phyloP scores from a whole-genome alignment of 2,797 vertebrate species.

The Malurus splendens region DNA sequence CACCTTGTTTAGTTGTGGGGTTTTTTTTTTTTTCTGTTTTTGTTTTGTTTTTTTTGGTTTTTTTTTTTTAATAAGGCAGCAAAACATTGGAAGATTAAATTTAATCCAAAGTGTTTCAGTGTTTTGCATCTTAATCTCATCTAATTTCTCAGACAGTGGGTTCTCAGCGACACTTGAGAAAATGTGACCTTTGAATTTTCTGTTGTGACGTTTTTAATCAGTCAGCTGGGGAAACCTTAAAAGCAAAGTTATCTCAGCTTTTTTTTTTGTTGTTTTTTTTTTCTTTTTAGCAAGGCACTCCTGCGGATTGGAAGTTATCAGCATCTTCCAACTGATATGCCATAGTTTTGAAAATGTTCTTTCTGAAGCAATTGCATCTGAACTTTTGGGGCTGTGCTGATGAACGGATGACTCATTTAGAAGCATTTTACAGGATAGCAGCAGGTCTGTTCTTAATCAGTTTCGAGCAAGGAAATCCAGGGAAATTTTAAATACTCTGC shows the following conservation, averaged over 20 bases:
- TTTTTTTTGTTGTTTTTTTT: not conserved
- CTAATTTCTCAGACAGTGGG: not conserved
- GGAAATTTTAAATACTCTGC: slow-evolving; percentile 45
- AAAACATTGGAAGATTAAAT: not conserved
- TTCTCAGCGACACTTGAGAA: not conserved
- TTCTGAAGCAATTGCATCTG: slow-evolving; percentile 31
- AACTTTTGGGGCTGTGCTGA: slow-evolving; percentile 34
- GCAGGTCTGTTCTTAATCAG: slow-evolving; percentile 31
- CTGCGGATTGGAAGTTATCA: not conserved
- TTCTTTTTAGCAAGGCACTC: slow-evolving; percentile 6
- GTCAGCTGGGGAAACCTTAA: not conserved
- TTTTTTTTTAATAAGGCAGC: not conserved
- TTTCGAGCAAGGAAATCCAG: slow-evolving; percentile 7
- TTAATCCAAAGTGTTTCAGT: not conserved
- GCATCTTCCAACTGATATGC: not conserved
- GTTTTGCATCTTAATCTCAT: slow-evolving; percentile 19
- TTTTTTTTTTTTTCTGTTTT: no score
- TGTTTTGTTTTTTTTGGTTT: not conserved
- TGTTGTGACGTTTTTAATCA: slow-evolving; percentile 32
- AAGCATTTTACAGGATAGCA: slow-evolving; percentile 19
- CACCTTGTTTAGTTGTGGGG: not conserved
- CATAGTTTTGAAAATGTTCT: slow-evolving; percentile 12
- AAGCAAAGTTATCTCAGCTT: not conserved
- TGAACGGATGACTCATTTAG: slow-evolving; percentile 40
- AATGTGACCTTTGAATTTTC: slow-evolving; percentile 47